phyloP scores from a whole-genome alignment of 2,888 invertebrate species.

The Nomada goodeniana region DNA sequence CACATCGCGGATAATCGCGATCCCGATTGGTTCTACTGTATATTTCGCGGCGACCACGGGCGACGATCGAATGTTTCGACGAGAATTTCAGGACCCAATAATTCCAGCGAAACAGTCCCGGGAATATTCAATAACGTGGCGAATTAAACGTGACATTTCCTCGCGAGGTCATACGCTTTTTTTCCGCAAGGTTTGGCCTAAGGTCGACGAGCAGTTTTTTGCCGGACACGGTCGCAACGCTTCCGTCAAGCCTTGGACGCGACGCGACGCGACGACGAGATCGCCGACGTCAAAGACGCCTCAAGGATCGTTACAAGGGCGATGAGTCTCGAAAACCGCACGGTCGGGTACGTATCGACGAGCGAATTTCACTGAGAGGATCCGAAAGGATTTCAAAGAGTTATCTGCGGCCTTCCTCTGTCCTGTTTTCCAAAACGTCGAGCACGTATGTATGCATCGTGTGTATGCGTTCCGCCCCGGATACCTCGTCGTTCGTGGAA shows the following conservation, averaged over 20 bases:
- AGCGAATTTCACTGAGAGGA: not conserved
- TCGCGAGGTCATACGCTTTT: conserved; percentile 4
- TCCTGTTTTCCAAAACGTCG: not conserved
- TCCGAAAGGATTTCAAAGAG: not conserved
- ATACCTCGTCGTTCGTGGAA: conserved; percentile 2
- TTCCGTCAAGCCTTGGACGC: conserved; percentile 9
- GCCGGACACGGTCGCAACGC: not conserved
- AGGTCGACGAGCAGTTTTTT: conserved; percentile 18
- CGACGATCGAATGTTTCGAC: not conserved
- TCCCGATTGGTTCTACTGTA: too few species aligned
- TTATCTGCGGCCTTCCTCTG: not conserved
- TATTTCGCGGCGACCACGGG: not conserved
- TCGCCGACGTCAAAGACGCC: conserved; percentile 1
- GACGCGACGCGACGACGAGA: too few species aligned
- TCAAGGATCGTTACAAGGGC: conserved; percentile 22
- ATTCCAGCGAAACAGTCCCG: too few species aligned
- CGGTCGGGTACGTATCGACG: not conserved
- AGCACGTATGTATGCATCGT: not conserved
- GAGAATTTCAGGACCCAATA: not conserved
- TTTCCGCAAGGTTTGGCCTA: not conserved
- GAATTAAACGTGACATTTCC: not conserved
- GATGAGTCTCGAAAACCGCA: not conserved
- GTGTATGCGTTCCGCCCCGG: not conserved
- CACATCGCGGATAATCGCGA: too few species aligned
- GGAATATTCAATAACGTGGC: not conserved